Percentiles rank a stretch among this genome's conserved stretches.
Evolutionary conservation across 37 sponge, comb jelly and placozoan genomes (phyloP).

Genomic region (Cladorhizidae sp.): DNA sequence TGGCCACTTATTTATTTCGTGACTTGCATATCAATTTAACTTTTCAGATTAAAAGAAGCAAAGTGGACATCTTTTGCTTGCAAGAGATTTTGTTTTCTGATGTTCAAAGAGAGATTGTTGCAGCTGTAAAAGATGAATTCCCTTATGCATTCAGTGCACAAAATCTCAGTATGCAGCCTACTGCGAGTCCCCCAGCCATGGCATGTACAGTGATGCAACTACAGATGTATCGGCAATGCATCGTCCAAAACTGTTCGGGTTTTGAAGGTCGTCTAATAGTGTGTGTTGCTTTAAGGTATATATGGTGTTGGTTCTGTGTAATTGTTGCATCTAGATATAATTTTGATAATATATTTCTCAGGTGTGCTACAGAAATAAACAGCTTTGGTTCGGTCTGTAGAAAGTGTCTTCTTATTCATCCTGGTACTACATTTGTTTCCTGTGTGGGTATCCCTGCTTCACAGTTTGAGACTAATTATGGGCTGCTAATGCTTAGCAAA

Average conservation of each 20-base stretch:
- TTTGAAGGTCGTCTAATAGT: neutral
- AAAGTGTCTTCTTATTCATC: neutral
- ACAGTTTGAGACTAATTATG: constrained; percentile 14
- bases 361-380: neutral
- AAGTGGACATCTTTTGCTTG: constrained; percentile 28
- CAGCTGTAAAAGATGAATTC: neutral
- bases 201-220: neutral
- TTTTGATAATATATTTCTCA: neutral
- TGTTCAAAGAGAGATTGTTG: constrained; percentile 1
- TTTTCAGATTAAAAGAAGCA: constrained; percentile 12
- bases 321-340: neutral
- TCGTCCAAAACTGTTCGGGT: neutral
- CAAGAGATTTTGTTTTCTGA: constrained; percentile 15
- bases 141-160: constrained; percentile 15
- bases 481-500: constrained; percentile 14
- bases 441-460: neutral
- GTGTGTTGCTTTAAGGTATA: too few relatives aligned
- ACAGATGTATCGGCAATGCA: neutral
- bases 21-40: neutral
- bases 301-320: too few relatives aligned
- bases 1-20: neutral
- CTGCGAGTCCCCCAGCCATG: neutral
- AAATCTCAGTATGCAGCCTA: neutral
- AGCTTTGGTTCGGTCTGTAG: neutral
- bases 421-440: neutral